Base-by-base conservation (phyloP, 2,797 vertebrate genomes). In the Betta splendens region DNA sequence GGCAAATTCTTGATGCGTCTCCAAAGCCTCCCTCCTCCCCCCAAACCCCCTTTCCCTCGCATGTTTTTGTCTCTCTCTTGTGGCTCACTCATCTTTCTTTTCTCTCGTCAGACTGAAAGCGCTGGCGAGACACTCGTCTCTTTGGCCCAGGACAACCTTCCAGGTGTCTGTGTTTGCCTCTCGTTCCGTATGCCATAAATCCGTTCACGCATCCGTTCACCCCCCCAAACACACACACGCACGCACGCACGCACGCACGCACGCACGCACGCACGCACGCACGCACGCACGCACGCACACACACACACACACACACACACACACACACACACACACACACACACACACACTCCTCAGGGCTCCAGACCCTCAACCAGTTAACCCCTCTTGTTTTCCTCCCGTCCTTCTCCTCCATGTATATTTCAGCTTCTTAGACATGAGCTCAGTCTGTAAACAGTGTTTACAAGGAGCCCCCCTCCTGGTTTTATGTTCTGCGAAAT, bases 1-100 rank as follows among this genome's bases (percentile, higher is more conserved):
- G 87, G 88, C 79, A 75, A 88, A 88, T 89, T 90, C 85, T 87
- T 87, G 85, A 83, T 69, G 52, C 8, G 60, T 50, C 79, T 89
- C 88, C 85, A 85, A 80, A 71, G 65, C 29, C 20, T 18, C 42
- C 55, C 50, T 52, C 40, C 55, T 43, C 45, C 22, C 17, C 23
- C 42, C 36, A 60, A 35, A 73, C 66, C 44, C 7, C 26, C 42
- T 67, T 47, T 33, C 44, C 43, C 43, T 67, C 63, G 15, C 42
- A 60, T 62, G 21, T 60, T 75, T 78, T 71, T 45, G 29, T 61
- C 32, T 37, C 49, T 64, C 29, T 20, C 38, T 35, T 22, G 5
- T 16, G 11, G 17, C 22, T 51, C 43, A 9, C 35, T 44, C 29
- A 11, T 23, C 31, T 35, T 61, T 37, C 35, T 55, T 33, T 38